These are phyloP conservation scores for Drosophila bunnanda DNA, from an alignment of 2,888 invertebrate species.

Conservation along the genomic window DNA sequence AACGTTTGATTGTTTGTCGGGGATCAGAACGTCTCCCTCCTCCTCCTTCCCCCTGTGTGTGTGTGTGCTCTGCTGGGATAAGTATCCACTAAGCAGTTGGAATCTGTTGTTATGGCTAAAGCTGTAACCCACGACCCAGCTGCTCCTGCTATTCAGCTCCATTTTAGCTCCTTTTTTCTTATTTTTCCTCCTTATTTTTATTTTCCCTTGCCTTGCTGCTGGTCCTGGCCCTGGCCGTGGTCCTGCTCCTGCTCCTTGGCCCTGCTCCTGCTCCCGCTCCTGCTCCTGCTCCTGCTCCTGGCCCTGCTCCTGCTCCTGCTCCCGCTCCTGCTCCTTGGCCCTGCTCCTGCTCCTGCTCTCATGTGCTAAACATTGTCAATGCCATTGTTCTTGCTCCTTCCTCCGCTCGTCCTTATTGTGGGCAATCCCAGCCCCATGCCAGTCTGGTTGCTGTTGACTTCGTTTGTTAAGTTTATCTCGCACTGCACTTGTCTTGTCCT, in stretches of 20 bases:
- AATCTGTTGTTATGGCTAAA: constrained; percentile 70
- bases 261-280: background rate
- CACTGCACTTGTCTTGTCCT: constrained; percentile 68
- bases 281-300: background rate
- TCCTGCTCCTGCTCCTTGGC: background rate
- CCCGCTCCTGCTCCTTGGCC: background rate
- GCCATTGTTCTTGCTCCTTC: constrained; percentile 41
- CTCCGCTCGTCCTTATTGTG: constrained; percentile 17
- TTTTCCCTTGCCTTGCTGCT: constrained; percentile 9
- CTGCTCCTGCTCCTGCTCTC: constrained; percentile 1
- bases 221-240: background rate
- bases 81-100: constrained; percentile 77
- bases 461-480: constrained; percentile 70
- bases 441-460: constrained; percentile 58
- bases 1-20: constrained; percentile 44
- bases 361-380: constrained; percentile 50
- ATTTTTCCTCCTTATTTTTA: constrained; percentile 39
- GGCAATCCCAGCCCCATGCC: constrained; percentile 16
- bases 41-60: background rate
- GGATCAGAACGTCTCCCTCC: constrained; percentile 15
- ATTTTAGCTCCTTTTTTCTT: constrained; percentile 19
- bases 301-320: background rate
- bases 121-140: constrained; percentile 55
- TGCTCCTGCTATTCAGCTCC: constrained; percentile 17
- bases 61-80: constrained; percentile 47